Evolutionary conservation across 2,888 invertebrate genomes (phyloP), one percentile per base, ranked within the genome.

Genomic region (Leucoptera coffeella): DNA sequence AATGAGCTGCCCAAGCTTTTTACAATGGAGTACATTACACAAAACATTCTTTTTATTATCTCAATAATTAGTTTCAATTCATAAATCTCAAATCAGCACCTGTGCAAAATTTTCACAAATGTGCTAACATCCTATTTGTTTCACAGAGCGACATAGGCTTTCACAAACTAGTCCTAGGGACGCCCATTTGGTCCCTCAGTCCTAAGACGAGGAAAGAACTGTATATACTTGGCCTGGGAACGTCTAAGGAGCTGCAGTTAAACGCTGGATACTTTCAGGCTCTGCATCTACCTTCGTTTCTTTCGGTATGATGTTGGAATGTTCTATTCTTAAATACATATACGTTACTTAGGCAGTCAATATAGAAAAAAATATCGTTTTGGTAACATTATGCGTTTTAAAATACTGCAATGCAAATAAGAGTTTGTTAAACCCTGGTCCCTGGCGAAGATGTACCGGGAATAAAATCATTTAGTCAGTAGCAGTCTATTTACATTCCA

Each of bases 241-340:
- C 56, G 52, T 38, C 50, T 31, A 36, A 26, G 0, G 39, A 42
- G 1, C 40, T 42, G 14, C 35, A 35, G 9, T 32, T 62, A 7
- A 40, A 39, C 3, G 62, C 64, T 1, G 61, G 61, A 0, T 54
- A 49, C 0, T 58, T 64, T 32, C 41, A 48, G 29, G 39, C 40
- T 2, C 38, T 64, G 1, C 42, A 56, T 29, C 37, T 61, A 22
- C 56, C 56, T 1, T 50, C 60, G 1, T 64, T 64, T 36, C 47
- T 60, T 31, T 51, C 51, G 48, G 64, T 56, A 35, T n/a, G n/a
- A n/a, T n/a, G n/a, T n/a, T n/a, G n/a, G n/a, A n/a, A n/a, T n/a
- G n/a, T n/a, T n/a, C n/a, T n/a, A n/a, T n/a, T n/a, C n/a, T n/a
- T n/a, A n/a, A n/a, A n/a, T n/a, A n/a, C n/a, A n/a, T n/a, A n/a